These are phyloP conservation scores for Adineta ricciae DNA, from an alignment of 2,888 invertebrate genomes.

Conservation along the genomic window DNA sequence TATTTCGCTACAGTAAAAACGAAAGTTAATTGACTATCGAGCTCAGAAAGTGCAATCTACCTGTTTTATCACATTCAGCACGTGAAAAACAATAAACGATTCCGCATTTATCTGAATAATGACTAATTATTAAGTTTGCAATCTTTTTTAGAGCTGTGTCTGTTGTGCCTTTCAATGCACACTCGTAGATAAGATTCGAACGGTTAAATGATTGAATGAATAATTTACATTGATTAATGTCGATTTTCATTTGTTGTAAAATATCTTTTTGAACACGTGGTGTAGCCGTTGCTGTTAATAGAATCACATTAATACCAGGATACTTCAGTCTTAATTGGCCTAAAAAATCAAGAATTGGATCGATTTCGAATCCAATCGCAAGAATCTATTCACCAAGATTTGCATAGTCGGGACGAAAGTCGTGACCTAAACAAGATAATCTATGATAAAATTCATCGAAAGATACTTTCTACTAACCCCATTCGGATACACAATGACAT, in stretches of 20 bases:
- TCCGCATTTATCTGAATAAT: constrained; percentile 66
- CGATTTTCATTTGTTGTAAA: constrained; percentile 62
- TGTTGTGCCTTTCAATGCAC: constrained; percentile 65
- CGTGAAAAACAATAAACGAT: constrained; percentile 84
- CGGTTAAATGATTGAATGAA: constrained; percentile 91
- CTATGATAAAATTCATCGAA: not conserved
- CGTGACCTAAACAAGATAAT: constrained; percentile 64
- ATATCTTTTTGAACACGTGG: constrained; percentile 80
- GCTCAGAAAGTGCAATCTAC: not conserved
- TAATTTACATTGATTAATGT: constrained; percentile 46
- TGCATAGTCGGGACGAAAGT: constrained; percentile 64
- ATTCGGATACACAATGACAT: constrained; percentile 93
- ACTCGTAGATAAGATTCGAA: constrained; percentile 79
- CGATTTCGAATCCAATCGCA: too few species aligned
- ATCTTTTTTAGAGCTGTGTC: constrained; percentile 61
- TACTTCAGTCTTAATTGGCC: constrained; percentile 56
- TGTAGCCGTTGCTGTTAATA: constrained; percentile 86
- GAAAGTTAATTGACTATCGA: too few species aligned
- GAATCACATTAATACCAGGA: constrained; percentile 66
- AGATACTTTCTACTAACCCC: constrained; percentile 45
- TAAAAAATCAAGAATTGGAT: not conserved
- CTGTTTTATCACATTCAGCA: constrained; percentile 48
- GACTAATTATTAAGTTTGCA: constrained; percentile 62
- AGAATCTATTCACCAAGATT: constrained; percentile 55
- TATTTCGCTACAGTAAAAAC: constrained; percentile 35